Percentiles rank a stretch among this genome's conserved stretches.
These are phyloP conservation scores for Pluvialis apricaria DNA, from an alignment of 2,113 vertebrate genomes.

Conservation along the genomic window DNA sequence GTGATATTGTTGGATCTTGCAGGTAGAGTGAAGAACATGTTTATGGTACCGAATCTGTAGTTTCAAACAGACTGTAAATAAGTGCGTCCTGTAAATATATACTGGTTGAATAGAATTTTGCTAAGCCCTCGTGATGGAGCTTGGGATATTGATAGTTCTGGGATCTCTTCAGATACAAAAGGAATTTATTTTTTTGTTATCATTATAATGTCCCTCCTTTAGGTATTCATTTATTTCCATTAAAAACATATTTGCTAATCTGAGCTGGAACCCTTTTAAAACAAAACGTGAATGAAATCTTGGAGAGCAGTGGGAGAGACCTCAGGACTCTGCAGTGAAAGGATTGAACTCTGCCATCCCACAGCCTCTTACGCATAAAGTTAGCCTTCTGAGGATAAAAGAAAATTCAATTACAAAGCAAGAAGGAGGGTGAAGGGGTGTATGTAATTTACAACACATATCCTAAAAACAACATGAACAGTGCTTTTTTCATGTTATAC, in stretches of 20 bases:
- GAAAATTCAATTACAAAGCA: conserved; percentile 43
- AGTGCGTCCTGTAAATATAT: neutral
- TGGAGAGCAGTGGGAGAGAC: conserved; percentile 13
- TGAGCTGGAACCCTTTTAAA: neutral
- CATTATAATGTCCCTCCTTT: neutral
- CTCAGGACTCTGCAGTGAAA: neutral
- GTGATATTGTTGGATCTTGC: neutral
- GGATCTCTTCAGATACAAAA: neutral
- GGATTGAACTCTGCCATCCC: neutral
- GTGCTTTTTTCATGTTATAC: conserved; percentile 9
- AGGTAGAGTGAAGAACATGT: neutral
- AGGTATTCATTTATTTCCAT: neutral
- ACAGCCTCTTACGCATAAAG: conserved; percentile 16
- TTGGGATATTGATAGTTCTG: neutral
- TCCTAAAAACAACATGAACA: conserved; percentile 4
- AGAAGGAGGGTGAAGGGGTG: neutral
- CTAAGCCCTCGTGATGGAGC: neutral
- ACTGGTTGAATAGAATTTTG: neutral
- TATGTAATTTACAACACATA: conserved; percentile 55
- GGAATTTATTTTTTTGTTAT: neutral
- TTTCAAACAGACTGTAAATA: neutral
- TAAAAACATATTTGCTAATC: neutral
- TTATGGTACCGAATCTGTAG: neutral
- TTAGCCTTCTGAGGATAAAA: conserved; percentile 31
- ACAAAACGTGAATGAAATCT: neutral